Percentiles rank a stretch among this genome's conserved stretches.
phyloP scores from a whole-genome alignment of 35 echinoderm and acorn worm species.

The Stichopus chloronotus region DNA sequence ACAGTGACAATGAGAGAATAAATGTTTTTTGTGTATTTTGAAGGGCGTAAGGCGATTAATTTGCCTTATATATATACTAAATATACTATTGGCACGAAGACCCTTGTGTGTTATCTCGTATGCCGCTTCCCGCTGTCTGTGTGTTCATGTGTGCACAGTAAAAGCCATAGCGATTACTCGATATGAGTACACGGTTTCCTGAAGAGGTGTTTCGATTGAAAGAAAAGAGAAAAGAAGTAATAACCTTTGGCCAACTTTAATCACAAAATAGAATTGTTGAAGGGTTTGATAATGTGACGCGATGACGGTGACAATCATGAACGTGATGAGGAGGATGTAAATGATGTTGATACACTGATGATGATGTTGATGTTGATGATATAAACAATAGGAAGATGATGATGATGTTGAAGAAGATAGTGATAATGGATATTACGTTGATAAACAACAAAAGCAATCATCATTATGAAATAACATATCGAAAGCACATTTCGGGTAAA shows the following conservation, averaged over 20 bases:
- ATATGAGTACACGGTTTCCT: background rate
- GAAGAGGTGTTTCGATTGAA: background rate
- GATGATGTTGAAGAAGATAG: too few relatives aligned
- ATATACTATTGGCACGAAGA: background rate
- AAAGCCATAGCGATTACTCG: background rate
- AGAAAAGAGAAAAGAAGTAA: background rate
- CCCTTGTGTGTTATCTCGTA: background rate
- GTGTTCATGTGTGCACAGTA: background rate
- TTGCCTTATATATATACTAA: conserved; percentile 15
- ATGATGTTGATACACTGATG: too few relatives aligned
- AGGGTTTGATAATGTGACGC: too few relatives aligned
- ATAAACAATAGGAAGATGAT: too few relatives aligned
- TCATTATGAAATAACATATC: too few relatives aligned
- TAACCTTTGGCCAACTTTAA: conserved; percentile 2
- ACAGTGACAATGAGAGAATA: conserved; percentile 20
- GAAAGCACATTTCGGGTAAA: too few relatives aligned
- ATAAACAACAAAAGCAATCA: too few relatives aligned
- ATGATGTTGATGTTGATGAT: too few relatives aligned
- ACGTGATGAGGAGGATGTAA: too few relatives aligned
- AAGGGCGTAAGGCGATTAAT: conserved; percentile 42
- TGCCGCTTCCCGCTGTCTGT: background rate
- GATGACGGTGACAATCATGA: too few relatives aligned
- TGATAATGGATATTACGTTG: too few relatives aligned
- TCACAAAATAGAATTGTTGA: background rate
- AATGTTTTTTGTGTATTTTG: conserved; percentile 48